These are phyloP conservation scores for Bombus breviceps DNA, from an alignment of 1,140 invertebrate genomes.

Conservation along the genomic window DNA sequence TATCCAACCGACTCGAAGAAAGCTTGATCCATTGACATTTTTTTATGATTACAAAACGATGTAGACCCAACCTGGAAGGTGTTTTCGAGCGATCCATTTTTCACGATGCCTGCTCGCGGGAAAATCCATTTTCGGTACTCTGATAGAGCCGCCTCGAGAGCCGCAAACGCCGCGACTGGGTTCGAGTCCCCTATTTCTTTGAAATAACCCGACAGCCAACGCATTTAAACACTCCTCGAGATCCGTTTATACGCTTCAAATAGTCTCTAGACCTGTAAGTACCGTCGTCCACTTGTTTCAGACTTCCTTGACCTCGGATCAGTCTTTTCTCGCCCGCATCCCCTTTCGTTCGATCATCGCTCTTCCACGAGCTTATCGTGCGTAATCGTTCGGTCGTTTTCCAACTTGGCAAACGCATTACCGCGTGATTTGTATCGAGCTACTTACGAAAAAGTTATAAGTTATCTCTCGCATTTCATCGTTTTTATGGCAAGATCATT, in stretches of 20 bases:
- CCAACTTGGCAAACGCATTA: constrained; percentile 1
- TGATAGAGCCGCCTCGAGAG: constrained; percentile 2
- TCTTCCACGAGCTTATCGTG: background rate
- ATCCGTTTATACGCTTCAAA: constrained; percentile 48
- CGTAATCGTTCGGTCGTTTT: background rate
- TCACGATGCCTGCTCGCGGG: background rate
- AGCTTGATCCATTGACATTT: background rate
- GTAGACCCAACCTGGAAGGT: background rate
- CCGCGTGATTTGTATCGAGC: background rate
- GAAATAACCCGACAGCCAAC: constrained; percentile 51
- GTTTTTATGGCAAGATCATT: background rate
- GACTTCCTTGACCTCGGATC: background rate
- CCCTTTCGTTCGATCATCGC: background rate
- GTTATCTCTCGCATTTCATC: background rate
- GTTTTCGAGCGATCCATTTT: constrained; percentile 46
- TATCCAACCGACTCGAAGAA: background rate
- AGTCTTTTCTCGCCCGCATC: background rate
- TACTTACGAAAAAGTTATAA: background rate
- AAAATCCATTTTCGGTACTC: constrained; percentile 26
- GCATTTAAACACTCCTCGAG: constrained; percentile 52
- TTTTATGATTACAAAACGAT: background rate
- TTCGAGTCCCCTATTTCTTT: constrained; percentile 45
- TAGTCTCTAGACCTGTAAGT: background rate
- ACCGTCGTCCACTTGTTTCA: background rate
- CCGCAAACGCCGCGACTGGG: background rate